Evolutionary conservation across 2,113 vertebrate species (phyloP), one percentile per base, ranked within the genome.

Genomic region (Equus przewalskii): DNA sequence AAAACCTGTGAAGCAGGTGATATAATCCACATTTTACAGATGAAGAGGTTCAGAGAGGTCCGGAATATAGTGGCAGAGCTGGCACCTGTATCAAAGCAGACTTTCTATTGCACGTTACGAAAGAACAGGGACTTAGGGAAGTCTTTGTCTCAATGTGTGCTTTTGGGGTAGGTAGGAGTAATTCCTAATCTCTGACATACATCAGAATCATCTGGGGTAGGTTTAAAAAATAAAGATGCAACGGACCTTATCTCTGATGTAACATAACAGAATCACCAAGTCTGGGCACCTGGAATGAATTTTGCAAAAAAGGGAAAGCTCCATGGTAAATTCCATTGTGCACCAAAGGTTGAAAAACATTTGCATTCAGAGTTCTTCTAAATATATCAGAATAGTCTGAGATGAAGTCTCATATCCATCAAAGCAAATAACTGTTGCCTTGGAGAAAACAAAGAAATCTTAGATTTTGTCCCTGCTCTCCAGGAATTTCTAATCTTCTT

Each of bases 391-490:
- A 85, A 78, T 28, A 94, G 49, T 64, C 46, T 96, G n/a, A 60
- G 13, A 54, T 88, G 10, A 93, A 95, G 60, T 83, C 12, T 65
- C 9, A 56, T 79, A 60, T 46, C 33, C 18, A 49, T 92, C 60
- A 82, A 91, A 93, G 22, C 24, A 86, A 91, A 54, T 78, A 94
- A 92, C 33, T 81, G 21, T 21, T 76, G 73, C 41, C 73, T 89
- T 93, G 49, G 36, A 95, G 79, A 94, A 94, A 87, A 81, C 46
- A 65, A 92, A 64, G 41, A 49, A 84, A 51, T 67, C n/a, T 78
- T 46, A 78, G 33, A 83, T 76, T 78, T 82, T 73, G 16, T 58
- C 86, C 69, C 75, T 86, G 51, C 12, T 88, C 28, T 62, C 88
- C 19, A 92, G 21, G 46, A 87, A 86, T 87, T 83, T 83, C 24